Evolutionary conservation across 2,888 invertebrate genomes (phyloP).

Genomic region (Tipula helvola): DNA sequence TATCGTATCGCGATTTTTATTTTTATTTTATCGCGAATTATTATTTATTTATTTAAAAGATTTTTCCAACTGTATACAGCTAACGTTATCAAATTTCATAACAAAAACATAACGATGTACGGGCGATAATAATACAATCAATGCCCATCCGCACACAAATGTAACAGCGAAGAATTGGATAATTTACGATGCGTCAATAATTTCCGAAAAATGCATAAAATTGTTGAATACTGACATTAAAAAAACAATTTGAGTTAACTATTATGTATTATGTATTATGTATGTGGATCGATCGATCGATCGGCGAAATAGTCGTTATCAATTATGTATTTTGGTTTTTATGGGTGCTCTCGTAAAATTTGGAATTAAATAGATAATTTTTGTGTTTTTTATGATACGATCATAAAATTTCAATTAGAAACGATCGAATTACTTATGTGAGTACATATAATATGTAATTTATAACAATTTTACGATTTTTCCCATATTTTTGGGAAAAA

Average conservation of each 20-base stretch:
- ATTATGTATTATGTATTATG: too few relatives aligned
- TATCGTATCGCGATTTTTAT: too few relatives aligned
- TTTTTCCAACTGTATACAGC: too few relatives aligned
- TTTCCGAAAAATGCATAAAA: background rate
- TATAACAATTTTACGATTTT: background rate
- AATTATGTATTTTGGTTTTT: background rate
- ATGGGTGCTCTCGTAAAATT: background rate
- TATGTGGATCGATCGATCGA: background rate
- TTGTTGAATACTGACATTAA: background rate
- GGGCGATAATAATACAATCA: too few relatives aligned
- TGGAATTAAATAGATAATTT: background rate
- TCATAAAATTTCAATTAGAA: background rate
- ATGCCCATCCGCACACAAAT: too few relatives aligned
- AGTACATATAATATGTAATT: background rate
- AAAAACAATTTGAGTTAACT: background rate
- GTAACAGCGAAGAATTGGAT: too few relatives aligned
- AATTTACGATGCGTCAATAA: background rate
- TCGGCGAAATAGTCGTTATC: background rate
- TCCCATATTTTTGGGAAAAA: background rate
- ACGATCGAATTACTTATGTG: background rate
- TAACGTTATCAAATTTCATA: too few relatives aligned
- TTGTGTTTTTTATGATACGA: background rate
- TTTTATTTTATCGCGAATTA: too few relatives aligned
- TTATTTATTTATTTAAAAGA: too few relatives aligned
- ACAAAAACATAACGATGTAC: too few relatives aligned